Evolutionary conservation across 2,888 invertebrate species (phyloP), one percentile per base, ranked within the genome.

Genomic region (Acrobasis consociella): DNA sequence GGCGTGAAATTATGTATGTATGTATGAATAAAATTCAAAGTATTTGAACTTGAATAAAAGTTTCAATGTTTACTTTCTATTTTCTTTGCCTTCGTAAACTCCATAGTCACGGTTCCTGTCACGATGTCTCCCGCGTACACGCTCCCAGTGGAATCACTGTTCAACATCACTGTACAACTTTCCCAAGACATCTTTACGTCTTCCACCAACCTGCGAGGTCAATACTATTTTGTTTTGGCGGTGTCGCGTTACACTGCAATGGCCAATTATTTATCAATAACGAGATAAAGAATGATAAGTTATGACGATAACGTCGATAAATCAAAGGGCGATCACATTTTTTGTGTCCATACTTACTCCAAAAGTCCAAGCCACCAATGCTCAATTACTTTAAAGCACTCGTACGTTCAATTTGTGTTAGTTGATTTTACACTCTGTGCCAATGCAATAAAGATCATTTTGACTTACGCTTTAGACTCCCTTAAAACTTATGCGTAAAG

Each of bases 91-190:
- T 81, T 80, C 53, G 82, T 78, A 66, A 88, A 79, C 65, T 87
- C 82, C 67, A 91, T 68, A 59, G 79, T 73, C n/a, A 89, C 78
- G 8, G 76, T 77, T 66, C 91, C 91, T 49, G 91, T 90, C 49
- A 91, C 86, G 59, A 90, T 83, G 73, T 89, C 85, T 65, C 90
- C 91, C 10, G 86, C 77, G 65, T 88, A 89, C 73, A 89, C 83
- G 69, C 76, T 79, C 62, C 81, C 85, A 49, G 82, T 83, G 15
- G 83, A 80, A 71, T 85, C 83, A 77, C 83, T 86, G 66, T 91
- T 86, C 42, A 91, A 69, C 31, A 72, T 77, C 62, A 91, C 74
- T 13, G 79, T 72, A 72, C 84, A 87, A 65, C 71, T 79, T 38
- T 81, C 77, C 82, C 85, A 86, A 66, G 80, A 68, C 91, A 90